Base-by-base conservation (phyloP, 1,140 invertebrate genomes). In the Bombus waltoni region DNA sequence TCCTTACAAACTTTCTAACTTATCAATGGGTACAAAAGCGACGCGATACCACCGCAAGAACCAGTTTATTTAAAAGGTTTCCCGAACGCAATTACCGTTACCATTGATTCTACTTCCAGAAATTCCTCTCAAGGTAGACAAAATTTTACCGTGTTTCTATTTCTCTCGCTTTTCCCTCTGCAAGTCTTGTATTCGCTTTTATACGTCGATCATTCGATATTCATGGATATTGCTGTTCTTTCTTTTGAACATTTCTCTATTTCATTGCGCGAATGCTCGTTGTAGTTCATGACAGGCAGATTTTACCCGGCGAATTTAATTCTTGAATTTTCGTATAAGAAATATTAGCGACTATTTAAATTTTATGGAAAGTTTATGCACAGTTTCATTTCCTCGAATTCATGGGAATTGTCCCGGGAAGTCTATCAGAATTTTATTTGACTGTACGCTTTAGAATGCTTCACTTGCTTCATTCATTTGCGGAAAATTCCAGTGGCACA, bases 11-110 rank as follows among this genome's bases (percentile, higher is more conserved):
- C 28, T 81, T 73, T 65, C 22, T 74, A 44, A 74, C 22, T 47
- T 53, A 74, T 65, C 80, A 44, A 42, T 71, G n/a, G 28, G 25
- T 22, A 65, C 22, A 74, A 74, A 81, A 47, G 40, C 53, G 57
- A 62, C 53, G 53, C 15, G 42, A 81, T 81, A 62, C 62, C 53
- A 32, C 25, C n/a, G n/a, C 40, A 13, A 74, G 22, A 40, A 38
- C 40, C 68, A 53, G 11, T 73, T 75, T 59, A 62, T 62, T 82
- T 47, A 44, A 82, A 75, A 59, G 53, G n/a, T 74, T 82, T 75
- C 81, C 25, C 15, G 32, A 82, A 65, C 42, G 57, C 72, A 75
- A 82, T 65, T 75, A 65, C 38, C 35, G 42, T 62, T 73, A 62
- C 47, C 35, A 53, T 28, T n/a, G 28, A 32, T 53, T 47, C 65